A percentile compares a stretch with the other conserved stretches of the same genome.
These are phyloP conservation scores for Graptemys geographica DNA, from an alignment of 2,797 vertebrate species.

Conservation along the genomic window DNA sequence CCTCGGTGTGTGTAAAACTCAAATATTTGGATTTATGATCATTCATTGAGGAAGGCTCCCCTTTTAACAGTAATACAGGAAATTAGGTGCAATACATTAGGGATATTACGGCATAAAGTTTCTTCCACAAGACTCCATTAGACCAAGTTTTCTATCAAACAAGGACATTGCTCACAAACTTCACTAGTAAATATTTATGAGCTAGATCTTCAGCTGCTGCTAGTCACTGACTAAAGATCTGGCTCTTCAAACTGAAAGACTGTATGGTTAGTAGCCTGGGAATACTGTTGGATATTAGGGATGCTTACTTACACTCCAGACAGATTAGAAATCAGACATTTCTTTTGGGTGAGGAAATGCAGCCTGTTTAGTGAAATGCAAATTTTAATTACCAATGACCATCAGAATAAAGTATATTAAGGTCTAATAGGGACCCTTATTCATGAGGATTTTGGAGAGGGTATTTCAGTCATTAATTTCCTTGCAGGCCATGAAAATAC, in stretches of 20 bases:
- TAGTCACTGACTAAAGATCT: neutral
- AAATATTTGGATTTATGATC: neutral
- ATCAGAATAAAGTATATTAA: neutral
- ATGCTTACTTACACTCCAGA: neutral
- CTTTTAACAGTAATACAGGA: accelerated
- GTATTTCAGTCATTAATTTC: neutral
- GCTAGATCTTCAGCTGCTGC: neutral
- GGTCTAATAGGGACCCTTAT: neutral
- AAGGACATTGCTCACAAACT: neutral
- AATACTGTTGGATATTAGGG: neutral
- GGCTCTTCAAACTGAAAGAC: neutral
- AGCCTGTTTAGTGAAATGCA: neutral
- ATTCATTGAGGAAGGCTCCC: neutral
- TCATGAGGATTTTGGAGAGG: neutral
- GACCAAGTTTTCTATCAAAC: neutral
- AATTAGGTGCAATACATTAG: neutral
- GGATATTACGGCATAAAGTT: accelerated
- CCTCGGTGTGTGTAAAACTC: neutral
- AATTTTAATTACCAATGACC: neutral
- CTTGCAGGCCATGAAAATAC: neutral
- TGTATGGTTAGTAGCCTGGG: neutral
- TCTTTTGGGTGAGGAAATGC: neutral
- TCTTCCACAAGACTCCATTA: neutral
- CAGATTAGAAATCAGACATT: neutral
- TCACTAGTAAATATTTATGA: neutral